Evolutionary conservation across 1,140 invertebrate genomes (phyloP).

Genomic region (Drosophila jambulina): DNA sequence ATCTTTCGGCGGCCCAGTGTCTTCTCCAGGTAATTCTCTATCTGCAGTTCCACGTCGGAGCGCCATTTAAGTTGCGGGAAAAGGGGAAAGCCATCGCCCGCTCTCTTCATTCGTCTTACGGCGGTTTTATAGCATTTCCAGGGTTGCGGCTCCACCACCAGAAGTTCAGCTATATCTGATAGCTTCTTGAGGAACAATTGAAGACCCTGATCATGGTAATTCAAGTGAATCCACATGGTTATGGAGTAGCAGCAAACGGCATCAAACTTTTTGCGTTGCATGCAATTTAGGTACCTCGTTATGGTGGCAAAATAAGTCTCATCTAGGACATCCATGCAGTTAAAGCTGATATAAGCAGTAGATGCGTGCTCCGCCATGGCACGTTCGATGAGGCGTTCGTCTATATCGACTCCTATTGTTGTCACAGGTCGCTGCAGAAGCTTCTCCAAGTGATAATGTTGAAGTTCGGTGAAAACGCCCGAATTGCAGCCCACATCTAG

Average conservation of each 20-base stretch:
- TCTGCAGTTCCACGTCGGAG: constrained; percentile 87
- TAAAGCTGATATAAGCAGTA: constrained; percentile 86
- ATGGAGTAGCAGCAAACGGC: constrained; percentile 92
- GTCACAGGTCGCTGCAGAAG: constrained; percentile 81
- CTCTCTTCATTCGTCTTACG: constrained; percentile 88
- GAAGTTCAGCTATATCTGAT: constrained; percentile 86
- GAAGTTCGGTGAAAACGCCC: constrained; percentile 89
- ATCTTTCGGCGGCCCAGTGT: constrained; percentile 86
- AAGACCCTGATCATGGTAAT: constrained; percentile 91
- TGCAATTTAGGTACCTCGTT: constrained; percentile 85
- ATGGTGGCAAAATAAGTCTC: constrained; percentile 83
- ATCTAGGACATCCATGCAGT: constrained; percentile 88
- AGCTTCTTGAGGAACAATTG: constrained; percentile 87
- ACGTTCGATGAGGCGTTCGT: constrained; percentile 89
- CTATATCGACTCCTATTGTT: constrained; percentile 91
- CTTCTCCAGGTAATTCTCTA: constrained; percentile 87
- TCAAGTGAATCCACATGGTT: constrained; percentile 95
- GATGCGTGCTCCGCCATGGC: constrained; percentile 86
- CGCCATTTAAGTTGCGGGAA: constrained; percentile 87
- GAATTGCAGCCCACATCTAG: constrained; percentile 93
- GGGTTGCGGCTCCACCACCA: constrained; percentile 92
- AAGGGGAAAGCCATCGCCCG: constrained; percentile 87
- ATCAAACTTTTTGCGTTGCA: constrained; percentile 87
- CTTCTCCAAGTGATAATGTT: constrained; percentile 77
- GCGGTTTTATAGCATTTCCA: constrained; percentile 93